phyloP scores from a whole-genome alignment of 2,113 vertebrate genomes.

The Callionymus lyra region DNA sequence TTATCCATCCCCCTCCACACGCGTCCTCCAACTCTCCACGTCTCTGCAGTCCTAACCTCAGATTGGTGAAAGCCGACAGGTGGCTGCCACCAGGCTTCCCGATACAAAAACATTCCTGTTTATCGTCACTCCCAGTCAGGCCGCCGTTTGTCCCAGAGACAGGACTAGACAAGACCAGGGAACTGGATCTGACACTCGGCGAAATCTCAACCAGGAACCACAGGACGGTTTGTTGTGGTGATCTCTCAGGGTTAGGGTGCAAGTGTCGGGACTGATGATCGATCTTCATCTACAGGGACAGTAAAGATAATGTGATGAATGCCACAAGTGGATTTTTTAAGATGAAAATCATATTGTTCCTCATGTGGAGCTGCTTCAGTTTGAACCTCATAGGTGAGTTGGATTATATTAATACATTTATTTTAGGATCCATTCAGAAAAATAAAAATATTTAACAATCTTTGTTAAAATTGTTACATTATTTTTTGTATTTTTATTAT shows the following conservation, averaged over 20 bases:
- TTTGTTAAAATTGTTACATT: no score
- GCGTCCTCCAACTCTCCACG: conserved; percentile 18
- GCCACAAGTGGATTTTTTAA: conserved; percentile 9
- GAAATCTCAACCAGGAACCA: background rate
- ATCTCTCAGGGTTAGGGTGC: conserved; percentile 3
- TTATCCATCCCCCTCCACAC: conserved; percentile 25
- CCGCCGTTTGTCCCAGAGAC: conserved; percentile 22
- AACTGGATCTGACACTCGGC: background rate
- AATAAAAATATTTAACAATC: no score
- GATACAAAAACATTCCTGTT: conserved; percentile 56
- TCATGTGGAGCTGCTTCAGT: no score
- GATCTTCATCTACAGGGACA: background rate
- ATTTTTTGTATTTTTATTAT: no score
- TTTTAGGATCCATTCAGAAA: no score
- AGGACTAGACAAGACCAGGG: conserved; percentile 7
- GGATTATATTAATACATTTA: no score
- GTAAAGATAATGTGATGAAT: conserved; percentile 27
- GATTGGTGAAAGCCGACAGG: conserved; percentile 64
- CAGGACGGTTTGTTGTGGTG: background rate
- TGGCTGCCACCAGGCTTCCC: conserved; percentile 49
- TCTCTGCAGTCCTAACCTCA: conserved; percentile 29
- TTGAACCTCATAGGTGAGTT: no score
- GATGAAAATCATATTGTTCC: conserved; percentile 16
- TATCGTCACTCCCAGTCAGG: conserved; percentile 56
- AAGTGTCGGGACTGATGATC: conserved; percentile 1